phyloP scores from a whole-genome alignment of 2,888 invertebrate species.

The Synergus gifuensis region DNA sequence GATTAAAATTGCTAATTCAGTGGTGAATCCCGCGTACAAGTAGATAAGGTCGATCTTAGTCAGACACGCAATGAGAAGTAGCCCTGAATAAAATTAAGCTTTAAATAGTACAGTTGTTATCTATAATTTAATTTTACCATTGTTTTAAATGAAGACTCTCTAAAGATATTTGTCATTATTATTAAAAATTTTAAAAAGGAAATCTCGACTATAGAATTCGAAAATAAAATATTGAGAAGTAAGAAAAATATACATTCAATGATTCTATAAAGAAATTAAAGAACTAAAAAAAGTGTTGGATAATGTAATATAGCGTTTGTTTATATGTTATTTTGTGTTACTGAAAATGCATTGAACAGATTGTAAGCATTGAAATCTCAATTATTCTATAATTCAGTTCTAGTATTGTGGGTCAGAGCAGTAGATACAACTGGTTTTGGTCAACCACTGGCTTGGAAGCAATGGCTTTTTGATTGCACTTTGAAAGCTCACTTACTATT shows the following conservation, averaged over 20 bases:
- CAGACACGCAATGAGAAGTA: not conserved
- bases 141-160: too few relatives aligned
- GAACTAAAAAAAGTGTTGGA: not conserved
- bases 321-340: not conserved
- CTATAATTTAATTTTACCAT: not conserved
- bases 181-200: not conserved
- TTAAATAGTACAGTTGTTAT: not conserved
- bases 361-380: not conserved
- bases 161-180: too few relatives aligned
- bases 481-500: constrained; percentile 10
- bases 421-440: constrained; percentile 26
- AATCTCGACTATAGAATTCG: not conserved
- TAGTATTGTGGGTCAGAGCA: not conserved
- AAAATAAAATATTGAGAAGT: not conserved
- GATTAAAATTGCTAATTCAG: not conserved
- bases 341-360: not conserved
- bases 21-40: not conserved
- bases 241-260: not conserved
- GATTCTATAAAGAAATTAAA: not conserved
- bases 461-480: constrained; percentile 14
- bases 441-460: constrained; percentile 19
- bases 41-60: not conserved
- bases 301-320: not conserved
- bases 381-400: not conserved
- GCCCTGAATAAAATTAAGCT: not conserved